Conservation (phyloP, 2,888 invertebrate genomes). For the Nomada ferruginata region DNA sequence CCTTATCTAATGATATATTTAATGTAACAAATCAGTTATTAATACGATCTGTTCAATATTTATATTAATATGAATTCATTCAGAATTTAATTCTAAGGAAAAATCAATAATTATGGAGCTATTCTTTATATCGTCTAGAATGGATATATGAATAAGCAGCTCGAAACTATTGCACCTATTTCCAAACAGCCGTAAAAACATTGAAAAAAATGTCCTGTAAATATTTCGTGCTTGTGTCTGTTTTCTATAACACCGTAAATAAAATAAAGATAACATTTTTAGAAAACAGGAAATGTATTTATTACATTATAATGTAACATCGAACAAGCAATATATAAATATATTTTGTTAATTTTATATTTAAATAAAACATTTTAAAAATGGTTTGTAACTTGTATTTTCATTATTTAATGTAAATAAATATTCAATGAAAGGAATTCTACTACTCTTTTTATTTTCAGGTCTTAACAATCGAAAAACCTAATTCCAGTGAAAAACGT, state of each 20-base stretch:
- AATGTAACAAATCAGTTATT: background rate
- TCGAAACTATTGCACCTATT: too few relatives aligned
- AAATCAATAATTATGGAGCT: background rate
- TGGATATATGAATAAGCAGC: background rate
- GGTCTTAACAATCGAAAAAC: too few relatives aligned
- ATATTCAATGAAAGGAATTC: too few relatives aligned
- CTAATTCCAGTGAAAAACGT: too few relatives aligned
- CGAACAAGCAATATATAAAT: slow-evolving; percentile 56
- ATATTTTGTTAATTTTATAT: slow-evolving; percentile 47
- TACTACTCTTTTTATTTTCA: too few relatives aligned
- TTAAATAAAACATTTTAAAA: slow-evolving; percentile 50
- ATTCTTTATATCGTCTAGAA: slow-evolving; percentile 9
- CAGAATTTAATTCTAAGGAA: background rate
- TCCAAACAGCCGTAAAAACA: too few relatives aligned
- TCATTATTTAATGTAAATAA: too few relatives aligned
- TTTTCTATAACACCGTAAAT: slow-evolving; percentile 7
- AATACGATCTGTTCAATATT: slow-evolving; percentile 15
- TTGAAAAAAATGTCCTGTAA: background rate
- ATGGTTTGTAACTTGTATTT: too few relatives aligned
- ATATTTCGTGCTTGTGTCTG: background rate
- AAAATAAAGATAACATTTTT: slow-evolving; percentile 50
- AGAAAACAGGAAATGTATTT: slow-evolving; percentile 72
- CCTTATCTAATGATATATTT: slow-evolving; percentile 12
- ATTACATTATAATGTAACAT: slow-evolving; percentile 49
- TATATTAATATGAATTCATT: slow-evolving; percentile 11